A percentile compares a stretch with the other conserved stretches of the same genome.
Conservation (phyloP, 1,140 invertebrate species). For the Zaprionus ghesquierei region DNA sequence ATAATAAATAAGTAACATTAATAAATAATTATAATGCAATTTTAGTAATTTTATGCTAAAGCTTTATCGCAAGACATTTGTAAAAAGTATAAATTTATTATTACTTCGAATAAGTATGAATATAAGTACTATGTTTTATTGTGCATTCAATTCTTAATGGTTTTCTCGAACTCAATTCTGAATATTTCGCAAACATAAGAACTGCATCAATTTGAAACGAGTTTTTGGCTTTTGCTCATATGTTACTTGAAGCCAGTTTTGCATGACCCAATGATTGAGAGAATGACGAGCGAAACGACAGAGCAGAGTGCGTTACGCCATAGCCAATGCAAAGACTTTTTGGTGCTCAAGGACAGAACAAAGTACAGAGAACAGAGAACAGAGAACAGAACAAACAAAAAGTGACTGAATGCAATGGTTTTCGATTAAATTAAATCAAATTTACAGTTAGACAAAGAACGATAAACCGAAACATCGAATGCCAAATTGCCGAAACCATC, state of each 20-base stretch:
- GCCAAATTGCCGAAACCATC: constrained; percentile 10
- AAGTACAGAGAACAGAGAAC: too few relatives aligned
- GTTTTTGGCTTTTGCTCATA: constrained; percentile 10
- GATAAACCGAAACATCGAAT: constrained; percentile 2
- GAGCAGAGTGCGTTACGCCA: constrained; percentile 24
- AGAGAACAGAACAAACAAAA: constrained; percentile 7
- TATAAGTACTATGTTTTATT: too few relatives aligned
- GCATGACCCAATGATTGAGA: not conserved
- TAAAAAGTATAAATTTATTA: too few relatives aligned
- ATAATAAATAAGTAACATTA: too few relatives aligned
- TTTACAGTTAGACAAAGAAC: constrained; percentile 38
- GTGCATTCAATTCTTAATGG: not conserved
- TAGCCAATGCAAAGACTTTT: constrained; percentile 29
- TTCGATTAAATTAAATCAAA: constrained; percentile 65
- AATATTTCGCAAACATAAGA: constrained; percentile 3
- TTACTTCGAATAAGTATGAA: too few relatives aligned
- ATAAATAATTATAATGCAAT: too few relatives aligned
- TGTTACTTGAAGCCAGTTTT: constrained; percentile 22
- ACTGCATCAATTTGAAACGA: constrained; percentile 4
- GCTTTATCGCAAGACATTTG: too few relatives aligned
- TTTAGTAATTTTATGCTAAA: too few relatives aligned
- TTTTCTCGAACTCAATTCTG: not conserved
- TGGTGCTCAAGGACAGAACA: constrained; percentile 26
- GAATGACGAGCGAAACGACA: not conserved
- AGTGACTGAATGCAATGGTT: constrained; percentile 39